Evolutionary conservation across 1,140 invertebrate genomes (phyloP).

Genomic region (Rhizoglyphus robini): DNA sequence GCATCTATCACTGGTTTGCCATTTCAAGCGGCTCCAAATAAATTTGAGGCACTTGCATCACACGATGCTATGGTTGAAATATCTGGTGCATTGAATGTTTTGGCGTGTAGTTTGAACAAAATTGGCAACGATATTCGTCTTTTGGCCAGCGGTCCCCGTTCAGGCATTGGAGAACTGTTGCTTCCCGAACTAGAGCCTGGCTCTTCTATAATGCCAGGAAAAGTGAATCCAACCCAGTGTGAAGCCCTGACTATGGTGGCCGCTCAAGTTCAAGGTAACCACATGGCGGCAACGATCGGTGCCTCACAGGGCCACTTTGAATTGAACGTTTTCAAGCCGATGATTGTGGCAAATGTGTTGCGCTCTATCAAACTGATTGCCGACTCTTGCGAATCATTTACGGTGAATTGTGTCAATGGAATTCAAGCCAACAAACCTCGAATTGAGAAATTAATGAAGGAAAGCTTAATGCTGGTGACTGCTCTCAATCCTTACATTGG

Average conservation of each 20-base stretch:
- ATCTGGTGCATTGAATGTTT: conserved; percentile 78
- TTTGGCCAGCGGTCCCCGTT: conserved; percentile 87
- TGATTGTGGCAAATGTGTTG: conserved; percentile 90
- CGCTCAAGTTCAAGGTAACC: conserved; percentile 97
- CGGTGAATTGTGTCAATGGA: conserved; percentile 81
- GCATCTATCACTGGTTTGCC: conserved; percentile 50
- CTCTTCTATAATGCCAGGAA: conserved; percentile 96
- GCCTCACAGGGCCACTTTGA: conserved; percentile 98
- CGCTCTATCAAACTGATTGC: conserved; percentile 74
- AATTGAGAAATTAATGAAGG: conserved; percentile 69
- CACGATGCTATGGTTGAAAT: conserved; percentile 94
- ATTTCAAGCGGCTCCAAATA: conserved; percentile 87
- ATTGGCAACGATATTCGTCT: conserved; percentile 95
- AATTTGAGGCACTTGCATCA: conserved; percentile 89
- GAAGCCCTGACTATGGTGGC: conserved; percentile 97
- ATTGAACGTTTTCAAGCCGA: conserved; percentile 95
- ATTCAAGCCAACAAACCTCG: conserved; percentile 67
- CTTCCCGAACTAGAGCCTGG: conserved; percentile 98
- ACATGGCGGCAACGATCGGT: conserved; percentile 80
- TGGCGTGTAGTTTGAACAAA: conserved; percentile 93
- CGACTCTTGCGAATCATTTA: conserved; percentile 70
- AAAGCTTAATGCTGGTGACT: conserved; percentile 96
- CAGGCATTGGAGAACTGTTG: conserved; percentile 81
- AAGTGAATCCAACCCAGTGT: conserved; percentile 98
- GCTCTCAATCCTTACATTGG: conserved; percentile 96